A percentile compares a stretch with the other conserved stretches of the same genome.
Conservation (phyloP, 2,888 invertebrate species). For the Carpatolechia fugitivella region DNA sequence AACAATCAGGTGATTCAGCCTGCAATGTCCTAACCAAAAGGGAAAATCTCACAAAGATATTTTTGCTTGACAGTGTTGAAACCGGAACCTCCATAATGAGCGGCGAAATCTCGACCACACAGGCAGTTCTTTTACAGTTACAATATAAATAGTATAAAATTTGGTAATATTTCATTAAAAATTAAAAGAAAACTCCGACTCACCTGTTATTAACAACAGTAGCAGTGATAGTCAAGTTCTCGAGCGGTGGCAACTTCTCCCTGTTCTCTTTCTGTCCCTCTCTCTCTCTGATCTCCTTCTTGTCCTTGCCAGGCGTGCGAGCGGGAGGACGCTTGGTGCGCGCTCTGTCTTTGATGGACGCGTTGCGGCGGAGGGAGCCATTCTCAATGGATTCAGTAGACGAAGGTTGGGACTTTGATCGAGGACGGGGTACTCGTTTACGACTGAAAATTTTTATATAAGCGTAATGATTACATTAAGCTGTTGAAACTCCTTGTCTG, state of each 20-base stretch:
- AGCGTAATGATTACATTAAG: too few species aligned
- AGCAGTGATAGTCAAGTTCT: slow-evolving; percentile 65
- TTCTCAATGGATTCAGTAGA: slow-evolving; percentile 55
- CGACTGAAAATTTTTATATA: slow-evolving; percentile 31
- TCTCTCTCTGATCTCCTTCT: slow-evolving; percentile 15
- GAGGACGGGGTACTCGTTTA: slow-evolving; percentile 47
- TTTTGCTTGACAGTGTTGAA: too few species aligned
- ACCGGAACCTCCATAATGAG: too few species aligned
- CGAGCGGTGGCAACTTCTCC: slow-evolving; percentile 54
- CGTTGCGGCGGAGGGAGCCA: slow-evolving; percentile 48
- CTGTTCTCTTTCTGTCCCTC: slow-evolving; percentile 26
- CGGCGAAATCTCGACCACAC: too few species aligned
- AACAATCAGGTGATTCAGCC: too few species aligned
- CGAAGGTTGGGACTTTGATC: slow-evolving; percentile 65
- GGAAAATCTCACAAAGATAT: too few species aligned
- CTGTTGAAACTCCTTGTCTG: too few species aligned
- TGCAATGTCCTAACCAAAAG: too few species aligned
- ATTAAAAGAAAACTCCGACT: too few species aligned
- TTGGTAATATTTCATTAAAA: too few species aligned
- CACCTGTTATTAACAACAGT: slow-evolving; percentile 50
- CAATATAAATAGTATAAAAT: too few species aligned
- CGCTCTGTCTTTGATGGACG: slow-evolving; percentile 49
- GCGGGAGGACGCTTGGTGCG: slow-evolving; percentile 21
- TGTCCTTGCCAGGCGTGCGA: slow-evolving; percentile 6
- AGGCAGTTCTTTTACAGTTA: too few species aligned